Evolutionary conservation across 1,140 invertebrate species (phyloP).

Genomic region (Drosophila grimshawi): DNA sequence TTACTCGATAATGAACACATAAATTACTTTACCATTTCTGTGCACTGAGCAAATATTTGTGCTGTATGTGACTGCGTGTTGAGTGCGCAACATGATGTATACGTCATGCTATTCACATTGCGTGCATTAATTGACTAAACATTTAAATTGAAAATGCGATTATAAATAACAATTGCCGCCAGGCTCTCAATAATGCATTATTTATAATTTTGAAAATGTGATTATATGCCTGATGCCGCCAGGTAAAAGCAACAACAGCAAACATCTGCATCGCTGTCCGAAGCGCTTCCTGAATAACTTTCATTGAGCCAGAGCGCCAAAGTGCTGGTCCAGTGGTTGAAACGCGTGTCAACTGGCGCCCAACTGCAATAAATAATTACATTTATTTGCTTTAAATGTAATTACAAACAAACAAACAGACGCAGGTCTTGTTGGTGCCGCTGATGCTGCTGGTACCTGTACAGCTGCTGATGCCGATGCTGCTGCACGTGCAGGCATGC

Average conservation of each 20-base stretch:
- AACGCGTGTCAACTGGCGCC: conserved; percentile 51
- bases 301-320: conserved; percentile 33
- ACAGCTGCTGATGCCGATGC: not conserved
- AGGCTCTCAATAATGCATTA: not conserved
- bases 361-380: conserved; percentile 79
- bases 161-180: conserved; percentile 59
- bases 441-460: not conserved
- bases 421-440: not conserved
- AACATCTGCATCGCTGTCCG: not conserved
- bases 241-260: not conserved
- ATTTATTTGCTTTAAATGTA: conserved; percentile 80
- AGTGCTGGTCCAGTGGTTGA: conserved; percentile 16
- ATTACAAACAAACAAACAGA: conserved; percentile 65
- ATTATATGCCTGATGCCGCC: conserved; percentile 57
- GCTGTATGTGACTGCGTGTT: conserved; percentile 24
- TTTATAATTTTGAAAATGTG: conserved; percentile 44
- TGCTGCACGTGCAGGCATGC: conserved; percentile 18
- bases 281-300: conserved; percentile 14
- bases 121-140: conserved; percentile 73
- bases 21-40: conserved; percentile 57
- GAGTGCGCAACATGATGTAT: conserved; percentile 57
- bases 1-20: conserved; percentile 71
- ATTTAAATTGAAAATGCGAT: conserved; percentile 79
- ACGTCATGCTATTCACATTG: conserved; percentile 55
- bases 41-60: conserved; percentile 61